Base-by-base conservation (phyloP, 1,140 invertebrate genomes). In the Drosophila oshimai region DNA sequence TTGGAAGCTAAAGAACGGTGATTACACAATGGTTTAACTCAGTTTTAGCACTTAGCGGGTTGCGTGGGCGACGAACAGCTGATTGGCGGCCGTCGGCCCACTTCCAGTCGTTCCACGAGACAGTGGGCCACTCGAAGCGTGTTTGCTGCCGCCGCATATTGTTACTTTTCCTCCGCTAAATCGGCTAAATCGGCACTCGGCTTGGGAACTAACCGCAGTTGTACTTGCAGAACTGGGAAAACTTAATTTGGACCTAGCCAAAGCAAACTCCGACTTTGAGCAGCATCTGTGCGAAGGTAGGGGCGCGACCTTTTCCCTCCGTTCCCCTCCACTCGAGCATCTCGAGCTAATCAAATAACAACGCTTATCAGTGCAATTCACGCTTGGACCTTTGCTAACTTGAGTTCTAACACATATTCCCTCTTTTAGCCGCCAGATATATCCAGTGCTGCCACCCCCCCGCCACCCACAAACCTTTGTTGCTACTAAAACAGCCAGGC, bases 231-330 rank as follows among this genome's bases (percentile, higher is more conserved):
- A 90, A 54, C 64, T 90, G 34, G 77, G 77, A 20, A 90, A 90
- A 86, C 51, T 90, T 15, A 81, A 89, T 36, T 75, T 89, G 71
- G 86, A 89, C 54, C 58, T 90, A 57, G 81, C 87, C 29, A 78
- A 87, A 71, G 80, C 80, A 9, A 90, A 90, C 50, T 71, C 83
- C 29, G 89, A 90, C 44, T 90, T 90, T 49, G 77, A 90, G 45
- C 88, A 90, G 50, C 89, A 90, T 79, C 68, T 90, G 65, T 90
- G 84, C 29, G 89, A 90, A 90, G 89, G 89, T 90, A 54, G 76
- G 76, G 54, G 50, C 13, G 31, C 12, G 33, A n/a, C 10, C 44
- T 20, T 22, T 28, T 24, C 45, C 31, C 15, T 6, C 28, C 18
- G 17, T 15, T 12, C 18, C 22, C 51, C 33, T 10, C 41, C 12